Base-by-base conservation (phyloP, 1,140 invertebrate genomes). In the Oppia nitens region DNA sequence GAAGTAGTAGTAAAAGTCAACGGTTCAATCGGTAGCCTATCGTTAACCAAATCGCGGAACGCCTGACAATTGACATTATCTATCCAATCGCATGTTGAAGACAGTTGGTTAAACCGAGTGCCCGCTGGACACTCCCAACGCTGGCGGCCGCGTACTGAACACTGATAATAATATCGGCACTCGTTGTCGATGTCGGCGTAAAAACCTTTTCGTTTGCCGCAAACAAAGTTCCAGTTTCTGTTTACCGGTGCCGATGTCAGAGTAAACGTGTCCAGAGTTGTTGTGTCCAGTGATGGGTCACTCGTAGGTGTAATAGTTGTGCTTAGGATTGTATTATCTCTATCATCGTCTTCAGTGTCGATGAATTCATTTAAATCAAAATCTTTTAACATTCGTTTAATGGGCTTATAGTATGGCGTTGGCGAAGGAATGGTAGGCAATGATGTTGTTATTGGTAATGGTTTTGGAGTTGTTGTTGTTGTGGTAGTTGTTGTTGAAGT, bases 81-180 rank as follows among this genome's bases (percentile, higher is more conserved):
- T 11, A n/a, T n/a, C 53, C 53, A 55, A 55, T 55, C 53, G 47
- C 53, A 55, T 45, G 24, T 55, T 1, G 53, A 40, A 1, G 17
- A n/a, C 11, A n/a, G 11, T 25, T 55, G 27, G 47, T 55, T 55
- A 32, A 55, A 55, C 20, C 32, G 27, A 21, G 53, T 55, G 1
- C 53, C 53, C 17, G 32, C 11, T 40, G 53, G 53, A 55, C 53
- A 55, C 21, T 26, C 28, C 6, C 32, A 55, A 17, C 53, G 27
- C 3, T 32, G 28, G 1, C 53, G 29, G 2, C 53, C 27, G n/a
- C 53, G 27, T 24, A 40, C 27, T 24, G 27, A 40, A 21, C 53
- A 55, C n/a, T 26, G 21, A 45, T 55, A 55, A 21, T 55, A 55
- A 12, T 17, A 23, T 14, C 28, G 53, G 24, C 53, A 55, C 1